A percentile compares a stretch with the other conserved stretches of the same genome.
Evolutionary conservation across 1,140 invertebrate species (phyloP).

Genomic region (Steinernema khuongi): DNA sequence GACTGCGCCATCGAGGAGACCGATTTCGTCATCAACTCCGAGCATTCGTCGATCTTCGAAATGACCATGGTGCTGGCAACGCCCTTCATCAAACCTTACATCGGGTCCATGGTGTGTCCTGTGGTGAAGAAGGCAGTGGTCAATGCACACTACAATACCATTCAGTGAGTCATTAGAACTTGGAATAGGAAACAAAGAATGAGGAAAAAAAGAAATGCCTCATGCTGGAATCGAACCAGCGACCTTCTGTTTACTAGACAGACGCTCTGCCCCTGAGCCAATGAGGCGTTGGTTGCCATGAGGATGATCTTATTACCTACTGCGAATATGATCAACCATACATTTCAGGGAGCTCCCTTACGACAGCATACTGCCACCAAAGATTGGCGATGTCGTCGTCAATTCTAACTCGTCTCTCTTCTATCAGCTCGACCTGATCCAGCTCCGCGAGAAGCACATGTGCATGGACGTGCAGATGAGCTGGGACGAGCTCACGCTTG

Average conservation of each 20-base stretch:
- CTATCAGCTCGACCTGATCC: slow-evolving; percentile 10
- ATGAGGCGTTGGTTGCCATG: slow-evolving; percentile 18
- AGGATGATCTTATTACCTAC: background rate
- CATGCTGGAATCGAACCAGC: slow-evolving; percentile 37
- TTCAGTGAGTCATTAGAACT: slow-evolving; percentile 12
- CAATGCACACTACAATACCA: slow-evolving; percentile 20
- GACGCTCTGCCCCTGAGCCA: slow-evolving; percentile 35
- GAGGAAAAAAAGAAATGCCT: background rate
- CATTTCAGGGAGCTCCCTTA: slow-evolving; percentile 49
- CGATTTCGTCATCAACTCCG: background rate
- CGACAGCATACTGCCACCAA: slow-evolving; percentile 35
- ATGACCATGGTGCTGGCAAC: background rate
- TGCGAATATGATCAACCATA: background rate
- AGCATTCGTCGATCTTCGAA: background rate
- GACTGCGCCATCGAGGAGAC: background rate
- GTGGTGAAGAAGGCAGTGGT: slow-evolving; percentile 16
- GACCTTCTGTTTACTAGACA: slow-evolving; percentile 38
- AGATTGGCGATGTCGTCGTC: slow-evolving; percentile 25
- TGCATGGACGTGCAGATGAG: slow-evolving; percentile 17
- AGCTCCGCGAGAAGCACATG: slow-evolving; percentile 17
- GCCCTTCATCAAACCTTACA: background rate
- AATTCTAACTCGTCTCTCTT: background rate
- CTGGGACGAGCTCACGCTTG: slow-evolving; percentile 16
- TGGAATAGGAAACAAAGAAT: background rate
- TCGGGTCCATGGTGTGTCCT: slow-evolving; percentile 21